Evolutionary conservation across 64 coral and sea anemone genomes (phyloP), one percentile per base, ranked within the genome.

Genomic region (Anthopleura sola): DNA sequence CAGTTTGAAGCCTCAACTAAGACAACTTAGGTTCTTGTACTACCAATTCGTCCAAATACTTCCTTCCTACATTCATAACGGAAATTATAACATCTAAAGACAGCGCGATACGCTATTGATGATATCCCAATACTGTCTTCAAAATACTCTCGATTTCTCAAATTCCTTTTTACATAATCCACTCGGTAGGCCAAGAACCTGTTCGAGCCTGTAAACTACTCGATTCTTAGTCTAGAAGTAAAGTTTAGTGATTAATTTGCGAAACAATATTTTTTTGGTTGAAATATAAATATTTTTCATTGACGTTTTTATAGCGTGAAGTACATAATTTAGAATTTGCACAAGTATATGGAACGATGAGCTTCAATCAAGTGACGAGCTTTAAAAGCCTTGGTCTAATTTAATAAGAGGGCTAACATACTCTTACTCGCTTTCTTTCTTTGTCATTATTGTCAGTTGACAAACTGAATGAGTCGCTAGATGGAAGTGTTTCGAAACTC

Each of bases 381-480:
- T 71, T 71, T 71, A 71, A 71, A 71, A 71, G 66, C 66, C 31
- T 34, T 12, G 34, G 66, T 71, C n/a, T 71, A 71, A 71, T 71
- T 34, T 71, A 71, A 71, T 71, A 71, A 71, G 66, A 71, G 66
- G 29, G 14, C 21, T 15, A 32, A 36, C n/a, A 71, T 71, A 15
- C 66, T 71, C 66, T 71, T 2, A 71, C 26, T 71, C 24, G n/a
- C 29, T 71, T 29, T 71, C 66, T 34, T 71, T 71, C 28, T 71
- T 71, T 71, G 66, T 71, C n/a, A n/a, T n/a, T n/a, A 31, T 34
- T 71, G 29, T 71, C 13, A 32, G 66, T 71, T 71, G 66, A 71
- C 66, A 71, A 71, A 71, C 66, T 71, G 66, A 71, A 34, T 71
- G 28, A 32, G 29, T 15, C 13, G 28, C 66, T 32, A 34, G n/a